Conservation (phyloP, 2,888 invertebrate species). For the Pristionchus mayeri region DNA sequence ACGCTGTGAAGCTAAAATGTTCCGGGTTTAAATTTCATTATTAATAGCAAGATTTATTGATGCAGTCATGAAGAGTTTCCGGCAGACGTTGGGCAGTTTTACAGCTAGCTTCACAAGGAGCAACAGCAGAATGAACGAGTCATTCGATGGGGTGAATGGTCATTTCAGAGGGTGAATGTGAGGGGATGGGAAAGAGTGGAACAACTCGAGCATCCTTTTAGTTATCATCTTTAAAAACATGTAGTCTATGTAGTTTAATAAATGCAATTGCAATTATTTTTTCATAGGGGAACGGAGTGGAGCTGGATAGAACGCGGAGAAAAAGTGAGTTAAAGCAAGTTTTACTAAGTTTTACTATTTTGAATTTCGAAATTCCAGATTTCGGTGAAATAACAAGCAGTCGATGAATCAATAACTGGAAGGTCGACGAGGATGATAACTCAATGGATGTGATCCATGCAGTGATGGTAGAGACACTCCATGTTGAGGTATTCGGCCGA, state of each 20-base stretch:
- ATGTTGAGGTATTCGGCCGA: not conserved
- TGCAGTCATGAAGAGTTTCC: slow-evolving; percentile 19
- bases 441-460: slow-evolving; percentile 31
- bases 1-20: too few relatives aligned
- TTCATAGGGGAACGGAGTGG: slow-evolving; percentile 5
- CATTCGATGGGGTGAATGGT: not conserved
- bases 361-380: too few relatives aligned
- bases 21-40: too few relatives aligned
- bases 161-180: not conserved
- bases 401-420: not conserved
- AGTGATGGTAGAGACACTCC: not conserved
- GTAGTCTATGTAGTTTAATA: too few relatives aligned
- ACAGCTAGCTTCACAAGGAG: not conserved
- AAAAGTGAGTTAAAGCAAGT: slow-evolving; percentile 5
- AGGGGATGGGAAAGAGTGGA: not conserved
- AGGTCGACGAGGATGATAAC: slow-evolving; percentile 45
- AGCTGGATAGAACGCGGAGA: not conserved
- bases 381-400: not conserved
- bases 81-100: not conserved
- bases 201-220: too few relatives aligned
- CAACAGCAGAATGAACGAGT: not conserved
- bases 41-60: too few relatives aligned
- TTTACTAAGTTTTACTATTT: not conserved
- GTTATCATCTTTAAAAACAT: too few relatives aligned
- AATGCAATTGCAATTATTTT: too few relatives aligned